These are phyloP conservation scores for Harpagoxenus sublaevis DNA, from an alignment of 2,888 invertebrate genomes.

Conservation along the genomic window DNA sequence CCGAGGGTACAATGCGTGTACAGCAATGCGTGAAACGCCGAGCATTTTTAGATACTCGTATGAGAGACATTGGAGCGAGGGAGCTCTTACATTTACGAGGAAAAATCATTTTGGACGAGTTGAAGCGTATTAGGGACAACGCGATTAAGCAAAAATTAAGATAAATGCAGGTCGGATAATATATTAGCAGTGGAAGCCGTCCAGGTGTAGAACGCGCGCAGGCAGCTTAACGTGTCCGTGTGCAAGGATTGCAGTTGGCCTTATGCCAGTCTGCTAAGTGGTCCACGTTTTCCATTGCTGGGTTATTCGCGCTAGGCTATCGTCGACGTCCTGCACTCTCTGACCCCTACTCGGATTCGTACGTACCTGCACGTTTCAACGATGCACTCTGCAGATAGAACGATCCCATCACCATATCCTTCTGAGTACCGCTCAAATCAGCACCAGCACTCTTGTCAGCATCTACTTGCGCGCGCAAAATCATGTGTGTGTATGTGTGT, in stretches of 20 bases:
- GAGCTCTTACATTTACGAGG: not conserved
- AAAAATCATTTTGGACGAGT: not conserved
- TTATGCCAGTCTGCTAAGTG: conserved; percentile 79
- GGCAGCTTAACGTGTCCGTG: conserved; percentile 72
- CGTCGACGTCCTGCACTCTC: conserved; percentile 24
- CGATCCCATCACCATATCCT: conserved; percentile 37
- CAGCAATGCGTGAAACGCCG: conserved; percentile 18
- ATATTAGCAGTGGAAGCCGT: conserved; percentile 79
- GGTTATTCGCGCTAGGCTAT: conserved; percentile 40
- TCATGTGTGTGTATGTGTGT: conserved; percentile 4
- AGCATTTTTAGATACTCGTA: conserved; percentile 20
- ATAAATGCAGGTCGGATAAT: conserved; percentile 75
- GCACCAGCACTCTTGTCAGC: conserved; percentile 38
- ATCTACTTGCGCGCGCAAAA: conserved; percentile 36
- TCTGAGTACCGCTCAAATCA: conserved; percentile 50
- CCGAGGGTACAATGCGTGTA: conserved; percentile 21
- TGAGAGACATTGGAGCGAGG: not conserved
- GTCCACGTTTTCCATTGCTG: conserved; percentile 74
- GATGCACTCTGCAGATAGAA: conserved; percentile 55
- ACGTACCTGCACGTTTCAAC: conserved; percentile 61
- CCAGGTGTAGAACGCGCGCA: conserved; percentile 80
- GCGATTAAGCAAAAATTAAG: conserved; percentile 64
- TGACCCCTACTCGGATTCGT: conserved; percentile 54
- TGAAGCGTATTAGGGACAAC: conserved; percentile 6
- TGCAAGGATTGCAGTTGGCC: conserved; percentile 82